Evolutionary conservation across 2,888 invertebrate genomes (phyloP).

Genomic region (Chloromyia formosa): DNA sequence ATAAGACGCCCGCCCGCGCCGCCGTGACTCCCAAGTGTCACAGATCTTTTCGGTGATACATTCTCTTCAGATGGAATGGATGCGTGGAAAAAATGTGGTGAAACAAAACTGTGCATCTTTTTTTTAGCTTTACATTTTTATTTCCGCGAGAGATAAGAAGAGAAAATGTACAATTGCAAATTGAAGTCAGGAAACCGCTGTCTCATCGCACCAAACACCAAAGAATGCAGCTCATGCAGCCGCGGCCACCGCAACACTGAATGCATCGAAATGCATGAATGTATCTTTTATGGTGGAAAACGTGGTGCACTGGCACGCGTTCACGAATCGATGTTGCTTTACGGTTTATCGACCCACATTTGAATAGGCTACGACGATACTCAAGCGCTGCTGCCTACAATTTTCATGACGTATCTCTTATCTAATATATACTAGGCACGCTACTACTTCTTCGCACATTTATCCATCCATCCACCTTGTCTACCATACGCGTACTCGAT

Average conservation of each 20-base stretch:
- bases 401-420: slow-evolving; percentile 17
- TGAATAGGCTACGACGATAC: slow-evolving; percentile 10
- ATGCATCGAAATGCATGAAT: slow-evolving; percentile 20
- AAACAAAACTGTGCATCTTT: no score
- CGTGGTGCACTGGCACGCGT: slow-evolving; percentile 42
- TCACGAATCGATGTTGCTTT: slow-evolving; percentile 47
- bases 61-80: neutral
- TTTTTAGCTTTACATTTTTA: neutral
- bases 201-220: neutral
- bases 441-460: slow-evolving; percentile 1
- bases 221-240: neutral
- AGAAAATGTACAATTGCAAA: slow-evolving; percentile 1
- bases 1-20: neutral
- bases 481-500: no score
- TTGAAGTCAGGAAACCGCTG: slow-evolving; percentile 4
- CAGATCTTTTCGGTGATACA: neutral
- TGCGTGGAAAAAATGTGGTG: neutral
- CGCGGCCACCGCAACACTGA: neutral
- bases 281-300: slow-evolving; percentile 29
- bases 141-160: neutral
- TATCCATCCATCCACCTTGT: neutral
- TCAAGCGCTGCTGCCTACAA: slow-evolving; percentile 29
- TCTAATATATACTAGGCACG: slow-evolving; percentile 30
- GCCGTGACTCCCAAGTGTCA: neutral
- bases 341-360: slow-evolving; percentile 49